Percentiles rank a stretch among this genome's conserved stretches.
Conservation (phyloP, 2,113 vertebrate species). For the Pomatostomus ruficeps region DNA sequence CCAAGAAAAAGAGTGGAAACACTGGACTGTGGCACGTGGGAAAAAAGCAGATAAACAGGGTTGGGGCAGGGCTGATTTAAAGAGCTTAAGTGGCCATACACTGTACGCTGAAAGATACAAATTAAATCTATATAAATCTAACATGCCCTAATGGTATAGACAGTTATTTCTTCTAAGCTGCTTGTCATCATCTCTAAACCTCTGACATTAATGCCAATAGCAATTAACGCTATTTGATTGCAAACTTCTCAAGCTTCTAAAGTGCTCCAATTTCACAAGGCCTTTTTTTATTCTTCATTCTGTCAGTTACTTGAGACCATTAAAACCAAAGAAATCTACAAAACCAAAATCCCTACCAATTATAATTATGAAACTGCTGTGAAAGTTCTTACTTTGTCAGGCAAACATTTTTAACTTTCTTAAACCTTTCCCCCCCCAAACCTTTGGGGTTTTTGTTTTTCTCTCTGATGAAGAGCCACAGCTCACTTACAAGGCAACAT, state of each 20-base stretch:
- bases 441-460: not conserved
- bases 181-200: not conserved
- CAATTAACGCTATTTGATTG: not conserved
- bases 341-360: not conserved
- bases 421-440: fast-evolving
- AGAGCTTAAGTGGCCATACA: not conserved
- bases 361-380: not conserved
- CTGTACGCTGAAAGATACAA: not conserved
- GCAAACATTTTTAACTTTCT: not conserved
- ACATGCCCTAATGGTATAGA: not conserved
- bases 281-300: not conserved
- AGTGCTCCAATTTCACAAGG: not conserved
- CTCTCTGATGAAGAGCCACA: not conserved
- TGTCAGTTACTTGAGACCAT: not conserved
- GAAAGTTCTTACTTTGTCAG: not conserved
- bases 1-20: not conserved
- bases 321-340: not conserved
- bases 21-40: not conserved
- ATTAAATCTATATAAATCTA: not conserved
- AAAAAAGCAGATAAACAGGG: not conserved
- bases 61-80: not conserved
- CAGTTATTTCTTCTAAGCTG: not conserved
- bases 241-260: not conserved
- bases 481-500: not conserved
- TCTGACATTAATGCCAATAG: not conserved